These are phyloP conservation scores for Callopanchax toddi DNA, from an alignment of 2,113 vertebrate species.

Conservation along the genomic window DNA sequence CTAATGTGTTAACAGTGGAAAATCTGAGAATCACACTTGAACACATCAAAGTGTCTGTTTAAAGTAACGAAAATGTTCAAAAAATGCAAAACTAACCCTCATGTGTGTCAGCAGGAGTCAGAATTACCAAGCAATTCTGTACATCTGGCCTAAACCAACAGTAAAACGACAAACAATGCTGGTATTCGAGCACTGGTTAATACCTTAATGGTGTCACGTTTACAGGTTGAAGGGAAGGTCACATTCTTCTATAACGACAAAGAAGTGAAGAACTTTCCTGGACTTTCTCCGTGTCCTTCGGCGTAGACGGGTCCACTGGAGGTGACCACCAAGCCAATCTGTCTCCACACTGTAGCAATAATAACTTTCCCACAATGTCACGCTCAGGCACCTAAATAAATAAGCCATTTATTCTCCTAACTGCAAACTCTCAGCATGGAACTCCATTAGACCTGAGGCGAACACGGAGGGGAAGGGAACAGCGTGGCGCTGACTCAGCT, in stretches of 20 bases:
- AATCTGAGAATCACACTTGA: background rate
- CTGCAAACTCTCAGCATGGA: constrained; percentile 34
- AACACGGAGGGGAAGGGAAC: constrained; percentile 27
- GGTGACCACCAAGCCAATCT: constrained; percentile 54
- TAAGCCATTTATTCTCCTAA: constrained; percentile 61
- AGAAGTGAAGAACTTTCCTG: background rate
- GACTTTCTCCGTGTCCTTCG: constrained; percentile 32
- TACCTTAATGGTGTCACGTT: constrained; percentile 5
- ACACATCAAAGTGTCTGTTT: background rate
- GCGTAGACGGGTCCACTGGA: constrained; percentile 27
- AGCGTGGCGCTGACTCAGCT: constrained; percentile 18
- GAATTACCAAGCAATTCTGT: background rate
- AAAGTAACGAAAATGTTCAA: constrained; percentile 2
- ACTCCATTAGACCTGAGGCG: constrained; percentile 46
- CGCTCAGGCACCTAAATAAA: constrained; percentile 64
- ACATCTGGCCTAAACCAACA: background rate
- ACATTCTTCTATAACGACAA: constrained; percentile 10
- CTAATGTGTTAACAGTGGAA: background rate
- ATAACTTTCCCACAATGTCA: constrained; percentile 58
- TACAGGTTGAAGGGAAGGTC: constrained; percentile 7
- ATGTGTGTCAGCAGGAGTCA: background rate
- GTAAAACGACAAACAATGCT: background rate
- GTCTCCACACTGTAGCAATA: constrained; percentile 51
- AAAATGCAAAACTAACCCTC: background rate
- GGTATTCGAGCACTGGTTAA: constrained; percentile 3